A percentile compares a stretch with the other conserved stretches of the same genome.
Evolutionary conservation across 2,888 invertebrate species (phyloP).

Genomic region (Lydus trimaculatus): DNA sequence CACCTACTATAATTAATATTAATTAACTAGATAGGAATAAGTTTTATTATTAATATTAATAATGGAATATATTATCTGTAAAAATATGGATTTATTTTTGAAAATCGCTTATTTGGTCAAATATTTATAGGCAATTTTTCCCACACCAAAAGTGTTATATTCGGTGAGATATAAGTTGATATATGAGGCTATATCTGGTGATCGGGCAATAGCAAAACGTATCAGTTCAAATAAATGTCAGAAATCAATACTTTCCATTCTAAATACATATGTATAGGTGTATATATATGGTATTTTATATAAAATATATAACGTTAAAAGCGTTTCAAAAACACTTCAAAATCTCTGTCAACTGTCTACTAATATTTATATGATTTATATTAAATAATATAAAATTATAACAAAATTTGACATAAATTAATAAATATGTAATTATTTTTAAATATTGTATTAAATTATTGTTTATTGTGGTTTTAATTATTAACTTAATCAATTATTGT

Average conservation of each 20-base stretch:
- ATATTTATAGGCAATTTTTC: slow-evolving; percentile 25
- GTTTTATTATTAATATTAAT: not conserved
- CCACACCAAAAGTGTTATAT: slow-evolving; percentile 33
- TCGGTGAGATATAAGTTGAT: slow-evolving; percentile 42
- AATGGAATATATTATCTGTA: not conserved
- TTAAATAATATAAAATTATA: not conserved
- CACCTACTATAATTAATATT: not conserved
- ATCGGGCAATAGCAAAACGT: slow-evolving; percentile 42
- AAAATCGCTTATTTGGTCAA: slow-evolving; percentile 7
- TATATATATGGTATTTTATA: not conserved
- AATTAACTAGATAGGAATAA: too few relatives aligned
- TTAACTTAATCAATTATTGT: slow-evolving; percentile 23
- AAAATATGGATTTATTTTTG: not conserved
- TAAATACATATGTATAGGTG: slow-evolving; percentile 30
- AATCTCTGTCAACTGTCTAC: slow-evolving; percentile 21
- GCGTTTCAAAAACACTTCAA: slow-evolving; percentile 46
- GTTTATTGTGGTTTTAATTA: not conserved
- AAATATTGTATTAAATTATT: not conserved
- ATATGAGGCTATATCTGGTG: slow-evolving; percentile 44
- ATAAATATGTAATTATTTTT: not conserved
- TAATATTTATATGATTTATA: not conserved
- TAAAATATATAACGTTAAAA: slow-evolving; percentile 36
- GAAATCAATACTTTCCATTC: slow-evolving; percentile 51
- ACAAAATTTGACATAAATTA: not conserved
- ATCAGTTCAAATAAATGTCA: slow-evolving; percentile 50